phyloP scores from a whole-genome alignment of 2,888 invertebrate species.

The Caenorhabditis sp. region DNA sequence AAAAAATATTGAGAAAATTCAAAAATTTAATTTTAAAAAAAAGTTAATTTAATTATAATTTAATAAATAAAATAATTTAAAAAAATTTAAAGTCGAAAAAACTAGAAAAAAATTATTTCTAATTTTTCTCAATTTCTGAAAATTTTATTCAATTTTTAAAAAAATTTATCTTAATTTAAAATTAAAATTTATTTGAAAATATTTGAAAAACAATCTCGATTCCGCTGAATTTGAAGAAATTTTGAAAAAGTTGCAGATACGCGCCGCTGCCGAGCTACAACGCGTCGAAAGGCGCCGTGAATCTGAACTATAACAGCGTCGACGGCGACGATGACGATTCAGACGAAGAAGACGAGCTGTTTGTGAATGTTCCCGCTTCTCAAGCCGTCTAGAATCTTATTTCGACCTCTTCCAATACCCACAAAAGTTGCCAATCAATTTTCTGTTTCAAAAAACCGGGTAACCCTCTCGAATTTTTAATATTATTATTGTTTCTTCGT shows the following conservation, averaged over 20 bases:
- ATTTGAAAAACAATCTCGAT: too few species aligned
- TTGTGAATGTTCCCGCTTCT: conserved; percentile 38
- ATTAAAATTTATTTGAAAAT: too few species aligned
- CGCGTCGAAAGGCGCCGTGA: conserved; percentile 62
- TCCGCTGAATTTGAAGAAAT: neutral
- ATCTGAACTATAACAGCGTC: conserved; percentile 52
- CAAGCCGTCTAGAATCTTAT: conserved; percentile 18
- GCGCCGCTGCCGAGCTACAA: conserved; percentile 74
- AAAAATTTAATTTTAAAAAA: too few species aligned
- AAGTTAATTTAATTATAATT: too few species aligned
- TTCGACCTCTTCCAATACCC: neutral
- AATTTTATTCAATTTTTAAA: too few species aligned
- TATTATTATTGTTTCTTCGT: neutral
- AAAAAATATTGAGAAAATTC: too few species aligned
- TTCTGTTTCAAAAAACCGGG: too few species aligned
- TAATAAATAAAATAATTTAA: too few species aligned
- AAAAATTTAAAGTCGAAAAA: too few species aligned
- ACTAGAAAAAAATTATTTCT: too few species aligned
- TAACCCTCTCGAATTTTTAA: conserved; percentile 19
- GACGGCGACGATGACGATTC: conserved; percentile 42
- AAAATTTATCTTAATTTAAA: too few species aligned
- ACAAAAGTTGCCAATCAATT: conserved; percentile 25
- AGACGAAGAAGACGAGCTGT: conserved; percentile 47
- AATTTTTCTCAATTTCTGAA: too few species aligned
- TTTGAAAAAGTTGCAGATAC: conserved; percentile 63